phyloP scores from a whole-genome alignment of 1,140 invertebrate species.

The Chironomus striatipennis region DNA sequence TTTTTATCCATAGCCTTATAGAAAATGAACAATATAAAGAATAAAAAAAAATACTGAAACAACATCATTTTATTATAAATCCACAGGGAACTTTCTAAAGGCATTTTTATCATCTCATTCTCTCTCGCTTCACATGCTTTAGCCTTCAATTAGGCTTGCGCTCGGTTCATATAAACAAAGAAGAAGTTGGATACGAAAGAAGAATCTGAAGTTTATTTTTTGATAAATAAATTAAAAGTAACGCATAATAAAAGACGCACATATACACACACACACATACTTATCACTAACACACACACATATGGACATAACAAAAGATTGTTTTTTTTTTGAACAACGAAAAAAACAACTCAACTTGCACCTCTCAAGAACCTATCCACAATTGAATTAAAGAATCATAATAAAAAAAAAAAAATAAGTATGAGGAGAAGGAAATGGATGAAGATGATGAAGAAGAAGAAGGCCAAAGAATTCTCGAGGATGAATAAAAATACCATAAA shows the following conservation, averaged over 20 bases:
- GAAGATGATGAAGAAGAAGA: not conserved
- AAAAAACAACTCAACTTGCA: slow-evolving; percentile 12
- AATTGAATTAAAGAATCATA: slow-evolving; percentile 15
- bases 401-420: not conserved
- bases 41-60: not conserved
- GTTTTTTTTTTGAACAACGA: not conserved
- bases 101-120: slow-evolving; percentile 13
- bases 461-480: not conserved
- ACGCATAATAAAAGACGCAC: not conserved
- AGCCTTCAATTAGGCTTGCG: slow-evolving; percentile 6
- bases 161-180: not conserved
- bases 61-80: slow-evolving; percentile 15
- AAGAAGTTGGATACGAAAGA: not conserved
- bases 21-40: not conserved
- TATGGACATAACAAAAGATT: not conserved
- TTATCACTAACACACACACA: not conserved
- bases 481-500: not conserved
- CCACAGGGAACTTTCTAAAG: slow-evolving; percentile 11
- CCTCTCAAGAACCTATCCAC: not conserved
- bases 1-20: too few relatives aligned
- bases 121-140: not conserved
- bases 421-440: too few relatives aligned
- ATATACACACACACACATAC: not conserved
- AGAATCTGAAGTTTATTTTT: not conserved
- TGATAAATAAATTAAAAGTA: slow-evolving; percentile 12